Percentiles rank a stretch among this genome's conserved stretches.
phyloP scores from a whole-genome alignment of 2,888 invertebrate genomes.

The Eupithecia subfuscata region DNA sequence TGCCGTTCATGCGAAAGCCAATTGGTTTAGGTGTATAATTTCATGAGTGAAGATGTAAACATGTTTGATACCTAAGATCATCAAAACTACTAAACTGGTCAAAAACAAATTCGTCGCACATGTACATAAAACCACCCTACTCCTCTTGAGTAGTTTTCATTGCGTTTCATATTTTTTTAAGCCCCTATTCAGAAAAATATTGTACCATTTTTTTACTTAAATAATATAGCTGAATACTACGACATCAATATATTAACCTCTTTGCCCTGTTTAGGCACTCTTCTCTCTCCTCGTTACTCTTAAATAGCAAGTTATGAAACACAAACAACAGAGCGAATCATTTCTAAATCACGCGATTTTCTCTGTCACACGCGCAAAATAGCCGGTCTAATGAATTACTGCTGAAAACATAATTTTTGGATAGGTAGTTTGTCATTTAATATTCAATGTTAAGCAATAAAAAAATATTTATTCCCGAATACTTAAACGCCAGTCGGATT shows the following conservation, averaged over 20 bases:
- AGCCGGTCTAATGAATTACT: constrained; percentile 29
- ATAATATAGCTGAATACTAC: too few relatives aligned
- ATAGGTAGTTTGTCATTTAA: neutral
- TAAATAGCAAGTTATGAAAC: neutral
- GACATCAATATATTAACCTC: too few relatives aligned
- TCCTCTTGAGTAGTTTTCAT: too few relatives aligned
- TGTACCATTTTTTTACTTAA: too few relatives aligned
- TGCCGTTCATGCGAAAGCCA: too few relatives aligned
- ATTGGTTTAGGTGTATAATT: neutral
- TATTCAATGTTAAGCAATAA: neutral
- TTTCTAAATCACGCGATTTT: constrained; percentile 50
- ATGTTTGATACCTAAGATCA: too few relatives aligned
- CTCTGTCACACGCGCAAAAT: constrained; percentile 40
- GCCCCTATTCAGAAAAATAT: too few relatives aligned
- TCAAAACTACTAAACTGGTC: too few relatives aligned
- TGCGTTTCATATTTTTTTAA: too few relatives aligned
- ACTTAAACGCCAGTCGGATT: too few relatives aligned
- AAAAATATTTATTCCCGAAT: neutral
- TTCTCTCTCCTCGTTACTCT: too few relatives aligned
- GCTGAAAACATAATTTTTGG: constrained; percentile 46
- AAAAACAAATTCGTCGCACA: neutral
- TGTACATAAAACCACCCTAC: neutral
- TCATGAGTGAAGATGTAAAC: neutral
- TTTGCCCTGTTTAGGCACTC: too few relatives aligned
- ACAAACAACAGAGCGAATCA: neutral